A percentile compares a stretch with the other conserved stretches of the same genome.
phyloP scores from a whole-genome alignment of 2,113 vertebrate genomes.

The Ptychochromis oligacanthus region DNA sequence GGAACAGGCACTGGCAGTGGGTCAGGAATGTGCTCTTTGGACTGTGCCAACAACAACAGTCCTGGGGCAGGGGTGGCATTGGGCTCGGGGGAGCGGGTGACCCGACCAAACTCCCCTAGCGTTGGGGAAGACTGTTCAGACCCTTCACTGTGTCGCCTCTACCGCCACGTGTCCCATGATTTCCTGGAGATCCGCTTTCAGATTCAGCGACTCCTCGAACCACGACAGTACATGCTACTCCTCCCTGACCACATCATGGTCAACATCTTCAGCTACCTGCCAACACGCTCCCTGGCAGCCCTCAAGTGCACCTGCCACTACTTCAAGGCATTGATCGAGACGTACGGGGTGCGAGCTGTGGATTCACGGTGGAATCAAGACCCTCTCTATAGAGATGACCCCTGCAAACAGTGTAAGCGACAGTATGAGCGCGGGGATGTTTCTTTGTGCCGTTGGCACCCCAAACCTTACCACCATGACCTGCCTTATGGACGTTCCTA shows the following conservation, averaged over 20 bases:
- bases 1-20: neutral
- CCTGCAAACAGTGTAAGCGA: conserved; percentile 96
- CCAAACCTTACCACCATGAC: conserved; percentile 99
- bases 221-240: conserved; percentile 92
- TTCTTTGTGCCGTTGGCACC: conserved; percentile 96
- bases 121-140: conserved; percentile 77
- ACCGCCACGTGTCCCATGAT: conserved; percentile 94
- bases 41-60: conserved; percentile 75
- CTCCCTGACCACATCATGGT: conserved; percentile 96
- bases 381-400: conserved; percentile 93
- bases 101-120: conserved; percentile 71
- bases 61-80: conserved; percentile 28
- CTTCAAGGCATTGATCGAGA: conserved; percentile 92
- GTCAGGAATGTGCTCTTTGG: conserved; percentile 65
- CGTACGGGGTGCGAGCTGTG: conserved; percentile 87
- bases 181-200: conserved; percentile 97
- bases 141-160: conserved; percentile 90
- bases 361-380: conserved; percentile 95
- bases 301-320: conserved; percentile 95
- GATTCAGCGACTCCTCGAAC: conserved; percentile 93
- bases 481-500: conserved; percentile 98
- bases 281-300: conserved; percentile 89
- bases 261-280: conserved; percentile 92
- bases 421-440: conserved; percentile 91
- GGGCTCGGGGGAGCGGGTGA: conserved; percentile 52